These are phyloP conservation scores for Amphiprion percula DNA, from an alignment of 2,113 vertebrate genomes.

Conservation along the genomic window DNA sequence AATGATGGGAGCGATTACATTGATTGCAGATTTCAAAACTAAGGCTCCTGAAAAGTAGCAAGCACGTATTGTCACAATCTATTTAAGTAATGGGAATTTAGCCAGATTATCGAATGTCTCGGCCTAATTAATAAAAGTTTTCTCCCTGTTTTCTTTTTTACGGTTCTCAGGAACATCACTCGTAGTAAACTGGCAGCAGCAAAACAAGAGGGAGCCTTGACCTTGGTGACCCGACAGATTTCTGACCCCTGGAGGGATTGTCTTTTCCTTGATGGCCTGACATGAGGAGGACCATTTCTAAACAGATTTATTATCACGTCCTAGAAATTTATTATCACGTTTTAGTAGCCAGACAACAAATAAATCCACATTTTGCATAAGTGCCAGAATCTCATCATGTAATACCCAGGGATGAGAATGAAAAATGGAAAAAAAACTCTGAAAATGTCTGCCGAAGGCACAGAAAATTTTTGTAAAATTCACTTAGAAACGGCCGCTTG, in stretches of 20 bases:
- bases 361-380: too few species aligned
- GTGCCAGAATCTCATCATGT: too few species aligned
- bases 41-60: constrained; percentile 25
- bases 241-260: constrained; percentile 22
- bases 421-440: too few species aligned
- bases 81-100: constrained; percentile 4
- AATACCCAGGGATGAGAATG: too few species aligned
- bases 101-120: constrained; percentile 19
- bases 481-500: too few species aligned
- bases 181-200: constrained; percentile 14
- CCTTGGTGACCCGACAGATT: constrained; percentile 53
- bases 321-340: not conserved
- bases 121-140: not conserved
- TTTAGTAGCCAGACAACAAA: not conserved
- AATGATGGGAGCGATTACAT: constrained; percentile 84
- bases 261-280: constrained; percentile 21
- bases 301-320: not conserved
- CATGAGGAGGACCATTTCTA: constrained; percentile 8
- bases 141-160: not conserved
- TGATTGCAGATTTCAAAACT: constrained; percentile 74
- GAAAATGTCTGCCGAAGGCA: too few species aligned
- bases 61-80: not conserved
- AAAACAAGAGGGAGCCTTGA: constrained; percentile 42
- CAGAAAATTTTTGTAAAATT: too few species aligned
- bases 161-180: constrained; percentile 14